These are phyloP conservation scores for Dryomyza anilis DNA, from an alignment of 2,888 invertebrate species.

Conservation along the genomic window DNA sequence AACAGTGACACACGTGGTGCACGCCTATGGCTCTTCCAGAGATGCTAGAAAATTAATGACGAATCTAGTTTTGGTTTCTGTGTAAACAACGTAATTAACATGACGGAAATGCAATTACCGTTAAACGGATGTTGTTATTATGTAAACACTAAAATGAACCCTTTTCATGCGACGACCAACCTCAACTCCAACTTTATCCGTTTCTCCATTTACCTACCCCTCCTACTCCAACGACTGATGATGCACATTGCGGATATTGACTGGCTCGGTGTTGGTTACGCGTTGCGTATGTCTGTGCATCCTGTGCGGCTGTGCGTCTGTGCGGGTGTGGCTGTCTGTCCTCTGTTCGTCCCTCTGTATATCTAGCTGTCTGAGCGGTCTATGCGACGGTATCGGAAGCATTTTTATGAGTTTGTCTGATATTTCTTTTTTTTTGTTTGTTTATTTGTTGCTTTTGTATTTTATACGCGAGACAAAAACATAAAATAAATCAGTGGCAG, in stretches of 20 bases:
- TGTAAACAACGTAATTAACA: slow-evolving; percentile 24
- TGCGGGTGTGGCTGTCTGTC: neutral
- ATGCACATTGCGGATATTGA: too few species aligned
- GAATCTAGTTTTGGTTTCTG: slow-evolving; percentile 21
- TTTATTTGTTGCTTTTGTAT: neutral
- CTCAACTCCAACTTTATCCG: too few species aligned
- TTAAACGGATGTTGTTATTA: slow-evolving; percentile 22
- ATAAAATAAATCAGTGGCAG: slow-evolving; percentile 19
- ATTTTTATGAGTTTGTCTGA: too few species aligned
- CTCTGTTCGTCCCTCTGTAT: neutral
- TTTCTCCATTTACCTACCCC: too few species aligned
- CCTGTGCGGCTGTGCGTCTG: neutral
- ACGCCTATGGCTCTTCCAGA: neutral
- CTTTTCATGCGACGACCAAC: too few species aligned
- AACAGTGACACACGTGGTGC: neutral
- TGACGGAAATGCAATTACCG: slow-evolving; percentile 23
- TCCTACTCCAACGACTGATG: too few species aligned
- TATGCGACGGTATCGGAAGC: neutral
- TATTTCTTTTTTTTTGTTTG: neutral
- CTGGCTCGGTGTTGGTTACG: too few species aligned
- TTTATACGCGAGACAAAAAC: neutral
- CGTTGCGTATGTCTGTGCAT: neutral
- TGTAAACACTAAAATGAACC: slow-evolving; percentile 18
- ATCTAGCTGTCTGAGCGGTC: neutral
- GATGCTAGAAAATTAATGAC: slow-evolving; percentile 13